Evolutionary conservation across 2,113 vertebrate genomes (phyloP), one percentile per base, ranked within the genome.

Genomic region (pig (Sus scrofa)): DNA sequence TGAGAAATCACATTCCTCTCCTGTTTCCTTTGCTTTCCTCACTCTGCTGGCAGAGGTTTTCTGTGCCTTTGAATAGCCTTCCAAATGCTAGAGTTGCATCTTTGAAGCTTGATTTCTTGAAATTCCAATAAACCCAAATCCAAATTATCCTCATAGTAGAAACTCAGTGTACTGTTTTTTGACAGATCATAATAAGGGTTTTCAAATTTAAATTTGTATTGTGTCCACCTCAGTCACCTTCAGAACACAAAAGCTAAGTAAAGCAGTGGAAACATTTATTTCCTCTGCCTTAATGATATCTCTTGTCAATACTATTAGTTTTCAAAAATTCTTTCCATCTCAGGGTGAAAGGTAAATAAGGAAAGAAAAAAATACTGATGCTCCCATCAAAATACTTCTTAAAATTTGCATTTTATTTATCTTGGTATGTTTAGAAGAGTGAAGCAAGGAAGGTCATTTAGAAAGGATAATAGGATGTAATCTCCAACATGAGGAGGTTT

Each of bases 401-500:
- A 39, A 92, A 89, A 74, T 86, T 62, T 50, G 2, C 82, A 6
- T 60, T 94, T 92, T 68, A 22, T 58, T 32, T 32, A 19, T 75
- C 92, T 89, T 60, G n/a, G n/a, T 89, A 56, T 58, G 13, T 63
- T 67, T 82, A 74, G 32, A 94, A 97, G 86, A 83, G 12, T 58
- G 13, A 93, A 91, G 71, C 22, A 37, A 27, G 67, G 75, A 62
- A 50, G 7, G 22, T 86, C 50, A 63, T 65, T 88, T 89, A 85
- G 30, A 77, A 95, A 94, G 20, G 26, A 4, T 60, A 68, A 79
- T 58, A 68, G 32, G 15, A 63, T 78, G 2, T 54, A 73, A 65
- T 52, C 2, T 63, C 74, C 54, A 82, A 44, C n/a, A 65, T 67
- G 77, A 86, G 56, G 30, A 74, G 24, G 2, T 16, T 70, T 75